Base-by-base conservation (phyloP, 2,113 vertebrate species). In the Elaphurus davidianus region DNA sequence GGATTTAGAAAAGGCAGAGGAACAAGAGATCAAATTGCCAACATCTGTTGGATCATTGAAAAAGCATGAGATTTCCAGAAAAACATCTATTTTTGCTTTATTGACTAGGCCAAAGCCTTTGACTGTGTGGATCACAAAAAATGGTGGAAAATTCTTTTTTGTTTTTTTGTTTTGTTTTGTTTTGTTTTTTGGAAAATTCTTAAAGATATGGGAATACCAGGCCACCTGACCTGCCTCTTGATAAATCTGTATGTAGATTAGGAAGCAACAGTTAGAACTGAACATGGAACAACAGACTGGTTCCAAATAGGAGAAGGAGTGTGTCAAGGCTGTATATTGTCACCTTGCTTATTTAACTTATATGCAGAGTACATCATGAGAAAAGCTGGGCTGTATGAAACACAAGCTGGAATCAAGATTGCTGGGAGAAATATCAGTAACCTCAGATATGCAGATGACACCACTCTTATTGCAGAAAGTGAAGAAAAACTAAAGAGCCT, bases 371-470 rank as follows among this genome's bases (percentile, higher is more conserved):
- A 19, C 33, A 67, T n/a, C 62, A 17, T 67, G 1, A n/a, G 62
- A 67, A 67, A 67, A 0, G 0, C 33, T 10, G 16, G 33, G 4
- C 33, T 67, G 33, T 8, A 67, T 8, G 33, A n/a, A 67, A 2
- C 33, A n/a, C 7, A 67, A n/a, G 1, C 62, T 67, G 62, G 1
- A 19, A 17, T 67, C 33, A 67, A n/a, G 62, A 67, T 67, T 67
- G 1, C 62, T 0, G 0, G 16, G 33, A n/a, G 33, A 67, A n/a
- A 5, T 67, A 67, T 10, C 62, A n/a, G 17, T n/a, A 10, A 19
- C 33, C 7, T n/a, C 16, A 67, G 16, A 67, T 19, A 67, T n/a
- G 62, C 62, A 67, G 33, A n/a, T 67, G 62, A 19, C 1, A 67
- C 33, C 33, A 67, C 62, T 33, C 14, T n/a, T n/a, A 67, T 19